A percentile compares a stretch with the other conserved stretches of the same genome.
Evolutionary conservation across 2,797 vertebrate species (phyloP).

Genomic region (Cercopithecus mitis): DNA sequence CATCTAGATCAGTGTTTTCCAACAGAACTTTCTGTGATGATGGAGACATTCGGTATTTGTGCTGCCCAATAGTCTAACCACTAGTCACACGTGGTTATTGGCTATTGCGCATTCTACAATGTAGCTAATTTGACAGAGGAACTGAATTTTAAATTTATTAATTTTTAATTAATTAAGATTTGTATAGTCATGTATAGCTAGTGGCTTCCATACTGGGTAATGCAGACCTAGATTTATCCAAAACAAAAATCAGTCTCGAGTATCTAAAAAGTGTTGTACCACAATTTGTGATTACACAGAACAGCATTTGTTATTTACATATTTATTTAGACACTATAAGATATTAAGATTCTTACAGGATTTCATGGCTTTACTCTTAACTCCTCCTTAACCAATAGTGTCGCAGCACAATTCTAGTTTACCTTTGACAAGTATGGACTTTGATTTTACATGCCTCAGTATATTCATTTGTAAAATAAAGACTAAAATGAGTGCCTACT

Average conservation of each 20-base stretch:
- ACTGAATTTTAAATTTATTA: not conserved
- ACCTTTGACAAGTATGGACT: not conserved
- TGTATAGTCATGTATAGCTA: not conserved
- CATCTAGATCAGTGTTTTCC: not conserved
- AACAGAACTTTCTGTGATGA: not conserved
- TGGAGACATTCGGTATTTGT: not conserved
- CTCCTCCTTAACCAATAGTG: not conserved
- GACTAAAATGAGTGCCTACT: not conserved
- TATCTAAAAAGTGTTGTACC: not conserved
- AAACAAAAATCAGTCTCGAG: not conserved
- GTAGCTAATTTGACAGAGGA: not conserved
- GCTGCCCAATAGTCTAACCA: not conserved
- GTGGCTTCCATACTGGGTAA: not conserved
- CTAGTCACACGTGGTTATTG: not conserved
- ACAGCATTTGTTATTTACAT: not conserved
- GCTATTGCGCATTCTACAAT: not conserved
- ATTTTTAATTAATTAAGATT: slow-evolving; percentile 2
- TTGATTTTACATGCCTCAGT: not conserved
- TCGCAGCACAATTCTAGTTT: not conserved
- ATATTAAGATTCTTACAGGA: not conserved
- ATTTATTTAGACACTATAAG: not conserved
- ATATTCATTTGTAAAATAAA: not conserved
- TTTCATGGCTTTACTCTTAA: not conserved
- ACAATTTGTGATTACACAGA: not conserved
- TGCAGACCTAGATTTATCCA: not conserved